Base-by-base conservation (phyloP, 2,888 invertebrate species). In the Chorisops tibialis region DNA sequence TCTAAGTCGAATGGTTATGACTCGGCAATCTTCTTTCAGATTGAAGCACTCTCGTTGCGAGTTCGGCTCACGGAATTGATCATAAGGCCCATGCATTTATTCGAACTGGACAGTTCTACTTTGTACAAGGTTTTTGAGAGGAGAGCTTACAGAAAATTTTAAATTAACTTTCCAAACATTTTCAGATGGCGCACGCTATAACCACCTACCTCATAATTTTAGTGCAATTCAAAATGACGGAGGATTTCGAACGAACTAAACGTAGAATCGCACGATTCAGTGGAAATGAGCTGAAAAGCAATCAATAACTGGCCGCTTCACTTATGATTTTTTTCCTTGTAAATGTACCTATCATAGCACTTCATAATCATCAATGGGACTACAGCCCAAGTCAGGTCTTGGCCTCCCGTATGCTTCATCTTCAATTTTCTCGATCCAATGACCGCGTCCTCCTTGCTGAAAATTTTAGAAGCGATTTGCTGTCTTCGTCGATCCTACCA, bases 141-240 rank as follows among this genome's bases (percentile, higher is more conserved):
- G n/a, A 41, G 5, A 11, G n/a, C 16, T 5, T 16, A 41, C 45
- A 45, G n/a, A n/a, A n/a, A 49, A 49, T 49, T 37, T 24, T 24
- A 49, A n/a, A n/a, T 49, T 49, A 35, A 51, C 16, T 30, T n/a
- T n/a, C n/a, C n/a, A 12, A 24, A 45, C 19, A 14, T n/a, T 59
- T 58, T 5, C 12, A 63, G 63, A 63, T 63, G 63, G 56, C 50
- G 2, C 61, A 63, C 49, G 54, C 49, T n/a, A 63, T 63, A 11
- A 56, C 59, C 16, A 63, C 61, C 18, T 63, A 50, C 41, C 30
- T 63, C 5, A 56, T 56, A 35, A 56, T 63, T 54, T 56, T 63
- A 18, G 50, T 60, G 16, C 63, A 63, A 22, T 63, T 61, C n/a
- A 63, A 63, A 60, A 56, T 63, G 54, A 41, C 63, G 18, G 56